Base-by-base conservation (phyloP, 2,797 vertebrate genomes). In the Lepus townsendii region DNA sequence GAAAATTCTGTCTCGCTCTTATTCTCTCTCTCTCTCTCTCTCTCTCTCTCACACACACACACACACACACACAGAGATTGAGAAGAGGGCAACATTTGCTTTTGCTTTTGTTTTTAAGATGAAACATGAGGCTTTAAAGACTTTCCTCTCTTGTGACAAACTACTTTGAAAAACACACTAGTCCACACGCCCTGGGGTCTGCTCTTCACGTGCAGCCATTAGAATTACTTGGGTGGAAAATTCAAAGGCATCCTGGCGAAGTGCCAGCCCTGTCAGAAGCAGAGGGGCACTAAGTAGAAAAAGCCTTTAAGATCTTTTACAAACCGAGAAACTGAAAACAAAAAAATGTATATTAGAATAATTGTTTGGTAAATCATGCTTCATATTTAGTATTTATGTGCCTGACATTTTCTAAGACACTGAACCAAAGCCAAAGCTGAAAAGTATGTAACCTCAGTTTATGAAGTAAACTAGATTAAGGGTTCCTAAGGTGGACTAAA, bases 301-400 rank as follows among this genome's bases (percentile, higher is more conserved):
- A 5, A 65, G 35, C 2, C 14, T 30, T 24, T 42, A 78, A 11
- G 1, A 16, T 66, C 19, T 86, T 91, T 83, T 32, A 69, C 50
- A 92, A 88, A 76, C 38, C n/a, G 65, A 62, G 32, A 97, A 91
- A 77, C 8, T 32, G 16, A 92, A 92, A 22, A 87, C 24, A 72
- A 82, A 91, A 77, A 50, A 63, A 66, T 26, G 79, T 38, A 52
- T 68, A 4, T 90, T 62, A 75, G 5, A 32, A 65, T 86, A 65
- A 50, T 32, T 75, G 62, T 76, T 62, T 1, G 0, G 24, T 72
- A 91, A 27, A n/a, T 10, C 76, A 91, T 72, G 80, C 10, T n/a
- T 79, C 89, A 68, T 88, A 87, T 69, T 62, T 68, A 85, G 30
- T 47, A 47, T 47, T 47, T 54, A 38, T 68, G 2, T 19, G 6